These are phyloP conservation scores for Drosophila mimetica DNA, from an alignment of 2,888 invertebrate species.

Conservation along the genomic window DNA sequence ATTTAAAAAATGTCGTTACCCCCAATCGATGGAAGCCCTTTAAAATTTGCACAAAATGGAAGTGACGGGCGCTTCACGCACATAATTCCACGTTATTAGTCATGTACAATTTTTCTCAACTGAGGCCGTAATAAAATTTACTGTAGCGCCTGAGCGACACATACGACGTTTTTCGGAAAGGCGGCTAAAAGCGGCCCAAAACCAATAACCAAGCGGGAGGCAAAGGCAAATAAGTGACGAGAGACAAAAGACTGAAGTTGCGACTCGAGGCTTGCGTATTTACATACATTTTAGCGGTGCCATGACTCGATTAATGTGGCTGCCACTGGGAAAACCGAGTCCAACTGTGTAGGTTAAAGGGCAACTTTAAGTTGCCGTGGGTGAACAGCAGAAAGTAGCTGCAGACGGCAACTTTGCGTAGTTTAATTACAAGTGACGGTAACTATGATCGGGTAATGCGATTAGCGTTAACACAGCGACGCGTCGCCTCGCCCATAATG, in stretches of 20 bases:
- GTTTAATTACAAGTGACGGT: slow-evolving; percentile 63
- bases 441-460: slow-evolving; percentile 75
- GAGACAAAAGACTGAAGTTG: slow-evolving; percentile 1
- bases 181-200: slow-evolving; percentile 36
- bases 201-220: slow-evolving; percentile 27
- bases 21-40: slow-evolving; percentile 16
- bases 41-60: slow-evolving; percentile 34
- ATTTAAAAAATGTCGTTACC: neutral
- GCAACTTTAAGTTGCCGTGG: slow-evolving; percentile 20
- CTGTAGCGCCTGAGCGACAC: slow-evolving; percentile 33
- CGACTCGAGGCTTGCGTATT: slow-evolving; percentile 11
- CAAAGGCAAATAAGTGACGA: slow-evolving; percentile 20
- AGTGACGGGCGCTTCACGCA: slow-evolving; percentile 45
- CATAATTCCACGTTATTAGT: slow-evolving; percentile 66
- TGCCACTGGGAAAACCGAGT: slow-evolving; percentile 20
- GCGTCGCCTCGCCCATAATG: slow-evolving; percentile 12
- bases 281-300: slow-evolving; percentile 41
- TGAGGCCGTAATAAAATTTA: slow-evolving; percentile 70
- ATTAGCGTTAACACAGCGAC: slow-evolving; percentile 54
- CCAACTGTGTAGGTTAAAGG: slow-evolving; percentile 7
- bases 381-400: slow-evolving; percentile 20
- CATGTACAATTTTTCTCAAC: slow-evolving; percentile 71
- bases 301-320: slow-evolving; percentile 51
- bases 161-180: slow-evolving; percentile 19
- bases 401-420: slow-evolving; percentile 29